Base-by-base conservation (phyloP, 2,113 vertebrate species). In the Cathartes aura region DNA sequence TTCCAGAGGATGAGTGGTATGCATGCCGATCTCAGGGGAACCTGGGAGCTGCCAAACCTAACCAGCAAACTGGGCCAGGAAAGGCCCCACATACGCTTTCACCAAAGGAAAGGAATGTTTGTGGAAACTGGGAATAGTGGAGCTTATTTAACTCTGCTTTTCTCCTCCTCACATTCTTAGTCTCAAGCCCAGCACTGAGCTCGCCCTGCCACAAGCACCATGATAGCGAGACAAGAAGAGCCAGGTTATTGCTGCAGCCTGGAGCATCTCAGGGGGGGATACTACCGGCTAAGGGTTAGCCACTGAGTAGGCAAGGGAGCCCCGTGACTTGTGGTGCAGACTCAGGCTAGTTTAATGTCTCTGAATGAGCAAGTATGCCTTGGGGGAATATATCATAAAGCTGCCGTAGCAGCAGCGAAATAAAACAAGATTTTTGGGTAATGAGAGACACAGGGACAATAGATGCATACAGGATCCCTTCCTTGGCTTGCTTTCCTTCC, bases 91-190 rank as follows among this genome's bases (percentile, higher is more conserved):
- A 71, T n/a, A 52, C 0, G 15, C 82, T 93, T 95, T 90, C 80
- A 96, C 64, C 89, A 97, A 83, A 81, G 81, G 86, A 95, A 95
- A 92, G 88, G 84, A 97, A 91, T 91, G 89, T 62, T 89, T 93
- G 74, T 93, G 95, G 91, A 93, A 93, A 94, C 50, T 62, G 87
- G 91, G 66, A 93, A 75, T 12, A 91, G 58, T 42, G 29, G 53
- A 80, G 59, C 12, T 85, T 82, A 42, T 87, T 96, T 73, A 92
- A 62, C 56, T 82, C n/a, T 16, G 5, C n/a, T 63, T 29, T 29
- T 80, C 62, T 88, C 20, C 70, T 82, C 5, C 59, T 75, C 62
- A 26, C 56, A 53, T 87, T 86, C 50, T 34, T 36, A 48, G 16
- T 40, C 48, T 64, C 15, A 60, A 71, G 34, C 30, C n/a, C 3